Evolutionary conservation across 2,797 vertebrate species (phyloP), one percentile per base, ranked within the genome.

Genomic region (Benthosema pterotum): DNA sequence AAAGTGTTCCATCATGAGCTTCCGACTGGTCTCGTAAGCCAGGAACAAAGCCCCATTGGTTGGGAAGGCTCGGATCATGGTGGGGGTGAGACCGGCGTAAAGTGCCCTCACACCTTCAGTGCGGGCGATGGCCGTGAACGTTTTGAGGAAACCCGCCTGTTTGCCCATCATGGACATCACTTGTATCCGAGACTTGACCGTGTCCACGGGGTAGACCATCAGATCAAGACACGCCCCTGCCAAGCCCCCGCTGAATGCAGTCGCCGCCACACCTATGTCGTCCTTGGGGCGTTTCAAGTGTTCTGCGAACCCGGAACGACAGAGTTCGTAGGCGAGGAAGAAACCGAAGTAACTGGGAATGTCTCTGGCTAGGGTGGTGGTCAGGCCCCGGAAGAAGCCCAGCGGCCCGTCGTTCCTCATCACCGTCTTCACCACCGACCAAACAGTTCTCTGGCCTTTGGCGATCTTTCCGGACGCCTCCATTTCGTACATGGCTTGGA

Each of bases 301-400:
- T n/a, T 93, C 90, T 2, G 95, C 93, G 43, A 99, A 97, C 74
- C n/a, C 70, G 0, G 94, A 93, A 61, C 96, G 95, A 75, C 93
- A 91, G 67, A 99, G 82, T 78, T 99, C 98, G 22, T 99, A 99
- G 42, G 93, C 96, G 1, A 97, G 96, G 0, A 99, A 99, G 89
- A 99, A 99, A 86, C 95, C 96, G 89, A 99, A 99, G 81, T 99
- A 99, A 5, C 98, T 96, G 0, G 98, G 98, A 16, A 99, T 91
- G 82, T 99, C 98, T 74, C 97, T 88, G 77, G 97, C 94, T 47
- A 98, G 91, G 57, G 97, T 99, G 76, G 96, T 94, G 49, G 94
- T 96, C 63, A 95, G 88, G 28, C 98, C 97, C 53, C 93, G 95
- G 87, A 97, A 99, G 85, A 99, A 95, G 48, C 97, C 98, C 50